Evolutionary conservation across 2,888 invertebrate genomes (phyloP).

Genomic region (Hirtodrosophila cameraria): DNA sequence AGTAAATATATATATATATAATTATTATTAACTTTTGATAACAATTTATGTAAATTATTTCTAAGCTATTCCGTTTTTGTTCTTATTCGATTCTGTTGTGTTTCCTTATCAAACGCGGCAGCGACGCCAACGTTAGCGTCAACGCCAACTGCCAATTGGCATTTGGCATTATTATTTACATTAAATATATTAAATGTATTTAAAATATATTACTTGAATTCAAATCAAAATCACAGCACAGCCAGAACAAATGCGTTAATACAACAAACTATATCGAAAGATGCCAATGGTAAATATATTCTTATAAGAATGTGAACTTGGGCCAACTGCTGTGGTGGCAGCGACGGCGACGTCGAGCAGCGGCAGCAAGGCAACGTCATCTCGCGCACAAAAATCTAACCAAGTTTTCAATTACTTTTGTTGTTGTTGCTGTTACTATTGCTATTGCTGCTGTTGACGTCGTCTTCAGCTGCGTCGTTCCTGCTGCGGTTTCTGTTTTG

Average conservation of each 20-base stretch:
- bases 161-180: slow-evolving; percentile 27
- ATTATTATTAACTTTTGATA: no score
- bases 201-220: slow-evolving; percentile 21
- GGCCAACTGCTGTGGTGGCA: slow-evolving; percentile 16
- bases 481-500: slow-evolving; percentile 16
- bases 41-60: no score
- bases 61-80: no score
- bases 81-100: slow-evolving; percentile 22
- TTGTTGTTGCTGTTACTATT: background rate
- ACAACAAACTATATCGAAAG: slow-evolving; percentile 13
- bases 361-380: slow-evolving; percentile 42
- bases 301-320: background rate
- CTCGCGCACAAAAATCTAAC: slow-evolving; percentile 25
- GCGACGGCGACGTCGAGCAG: no score
- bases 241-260: background rate
- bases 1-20: slow-evolving; percentile 50
- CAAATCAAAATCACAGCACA: background rate
- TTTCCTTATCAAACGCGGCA: slow-evolving; percentile 5
- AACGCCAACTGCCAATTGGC: background rate
- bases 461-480: slow-evolving; percentile 27
- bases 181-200: no score
- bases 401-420: slow-evolving; percentile 25
- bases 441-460: slow-evolving; percentile 11
- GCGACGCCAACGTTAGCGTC: background rate
- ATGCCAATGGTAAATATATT: slow-evolving; percentile 1